Evolutionary conservation across 2,888 invertebrate species (phyloP).

Genomic region (Drosophila antonietae): DNA sequence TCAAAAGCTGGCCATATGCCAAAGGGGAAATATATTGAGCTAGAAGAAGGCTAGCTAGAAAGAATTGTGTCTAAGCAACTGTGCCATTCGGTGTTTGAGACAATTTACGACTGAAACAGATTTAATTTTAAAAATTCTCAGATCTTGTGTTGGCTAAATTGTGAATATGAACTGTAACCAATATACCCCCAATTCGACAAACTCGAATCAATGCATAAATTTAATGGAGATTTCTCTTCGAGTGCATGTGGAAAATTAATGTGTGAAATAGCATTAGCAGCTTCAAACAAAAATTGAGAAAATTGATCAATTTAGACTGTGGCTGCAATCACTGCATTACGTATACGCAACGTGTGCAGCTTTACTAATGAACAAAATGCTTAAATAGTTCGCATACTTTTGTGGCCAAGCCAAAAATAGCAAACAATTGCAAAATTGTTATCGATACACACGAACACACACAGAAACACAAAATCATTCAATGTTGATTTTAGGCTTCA

Average conservation of each 20-base stretch:
- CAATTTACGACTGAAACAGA: background rate
- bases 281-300: slow-evolving; percentile 33
- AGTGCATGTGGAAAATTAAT: slow-evolving; percentile 38
- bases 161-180: background rate
- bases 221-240: slow-evolving; percentile 7
- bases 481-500: slow-evolving; percentile 5
- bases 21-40: background rate
- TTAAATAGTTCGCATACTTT: slow-evolving; percentile 35
- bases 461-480: background rate
- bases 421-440: slow-evolving; percentile 17
- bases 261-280: slow-evolving; percentile 48
- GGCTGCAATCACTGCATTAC: slow-evolving; percentile 42
- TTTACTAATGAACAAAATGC: slow-evolving; percentile 46
- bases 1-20: slow-evolving; percentile 44
- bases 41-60: background rate
- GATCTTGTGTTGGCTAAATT: background rate
- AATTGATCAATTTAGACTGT: slow-evolving; percentile 53
- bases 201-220: background rate
- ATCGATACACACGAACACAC: background rate
- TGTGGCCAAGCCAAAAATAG: slow-evolving; percentile 21
- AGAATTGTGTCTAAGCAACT: background rate
- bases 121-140: background rate
- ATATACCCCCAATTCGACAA: background rate
- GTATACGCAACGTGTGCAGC: slow-evolving; percentile 38
- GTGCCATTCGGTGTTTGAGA: background rate